Base-by-base conservation (phyloP, 1,140 invertebrate genomes). In the Aplysia californica region DNA sequence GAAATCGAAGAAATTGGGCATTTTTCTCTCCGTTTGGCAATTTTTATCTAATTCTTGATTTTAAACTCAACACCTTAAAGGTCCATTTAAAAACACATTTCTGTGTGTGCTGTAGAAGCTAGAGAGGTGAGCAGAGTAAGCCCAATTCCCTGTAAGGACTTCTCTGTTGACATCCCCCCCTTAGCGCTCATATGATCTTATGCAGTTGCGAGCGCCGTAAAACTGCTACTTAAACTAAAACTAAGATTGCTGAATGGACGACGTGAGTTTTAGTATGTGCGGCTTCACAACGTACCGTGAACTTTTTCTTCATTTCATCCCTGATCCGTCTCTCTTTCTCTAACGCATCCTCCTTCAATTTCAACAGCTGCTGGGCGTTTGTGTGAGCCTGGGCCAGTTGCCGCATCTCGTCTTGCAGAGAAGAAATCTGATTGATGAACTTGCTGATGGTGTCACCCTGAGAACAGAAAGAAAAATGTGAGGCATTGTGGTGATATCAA, bases 401-500 rank as follows among this genome's bases (percentile, higher is more conserved):
- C 64, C 80, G 73, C 29, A 88, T 61, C 61, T 88, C 87, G 0
- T 84, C 80, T 74, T 87, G 87, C 18, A 88, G 82, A 4, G 82
- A 81, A 44, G 79, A 75, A 36, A 88, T 86, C 83, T 87, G 85
- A 59, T 56, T 79, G 80, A 88, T 83, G 72, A 88, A 87, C 29
- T 75, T 82, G 2, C 78, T 77, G 26, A 87, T 87, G 65, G 84
- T 86, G 56, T 87, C 83, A 5, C 82, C 86, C 85, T 87, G 74
- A 39, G 36, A 21, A 69, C 38, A 41, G 15, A n/a, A 15, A n/a
- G n/a, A n/a, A n/a, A n/a, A n/a, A n/a, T n/a, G n/a, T n/a, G n/a
- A n/a, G n/a, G n/a, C n/a, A n/a, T n/a, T n/a, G n/a, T n/a, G n/a
- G n/a, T n/a, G n/a, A n/a, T n/a, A n/a, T n/a, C n/a, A n/a, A n/a